Evolutionary conservation across 2,888 invertebrate species (phyloP).

Genomic region (Allolobophora icterica): DNA sequence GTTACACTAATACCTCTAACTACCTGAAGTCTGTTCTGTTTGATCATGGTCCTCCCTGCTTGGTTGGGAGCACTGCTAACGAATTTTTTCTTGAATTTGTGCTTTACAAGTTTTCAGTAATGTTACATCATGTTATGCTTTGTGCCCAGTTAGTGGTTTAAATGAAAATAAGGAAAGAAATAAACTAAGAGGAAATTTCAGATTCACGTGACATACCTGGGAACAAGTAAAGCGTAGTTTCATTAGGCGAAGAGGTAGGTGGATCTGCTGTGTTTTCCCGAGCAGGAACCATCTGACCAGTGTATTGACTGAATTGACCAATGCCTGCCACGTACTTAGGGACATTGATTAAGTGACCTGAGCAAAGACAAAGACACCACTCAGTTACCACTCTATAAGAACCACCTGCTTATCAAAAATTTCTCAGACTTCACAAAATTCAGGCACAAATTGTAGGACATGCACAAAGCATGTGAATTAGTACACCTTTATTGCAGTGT

Average conservation of each 20-base stretch:
- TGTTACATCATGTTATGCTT: no score
- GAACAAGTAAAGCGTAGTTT: slow-evolving; percentile 13
- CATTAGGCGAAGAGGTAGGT: not conserved
- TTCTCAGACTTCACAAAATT: not conserved
- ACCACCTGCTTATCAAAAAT: not conserved
- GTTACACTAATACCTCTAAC: no score
- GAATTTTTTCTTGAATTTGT: no score
- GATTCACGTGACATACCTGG: not conserved
- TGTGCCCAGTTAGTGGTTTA: not conserved
- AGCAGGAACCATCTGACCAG: not conserved
- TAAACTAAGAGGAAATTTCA: not conserved
- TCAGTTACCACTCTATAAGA: not conserved
- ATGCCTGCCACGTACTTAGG: not conserved
- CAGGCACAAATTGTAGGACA: not conserved
- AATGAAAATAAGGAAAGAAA: not conserved
- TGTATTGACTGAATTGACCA: not conserved
- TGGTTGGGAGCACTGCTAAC: no score
- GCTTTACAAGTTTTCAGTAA: no score
- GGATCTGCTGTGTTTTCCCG: not conserved
- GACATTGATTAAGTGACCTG: not conserved
- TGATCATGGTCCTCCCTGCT: no score
- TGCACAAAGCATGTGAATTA: not conserved
- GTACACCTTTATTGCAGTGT: no score
- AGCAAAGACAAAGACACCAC: not conserved
- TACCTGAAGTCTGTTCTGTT: no score